Evolutionary conservation across 2,113 vertebrate species (phyloP).

Genomic region (Anoplopoma fimbria): DNA sequence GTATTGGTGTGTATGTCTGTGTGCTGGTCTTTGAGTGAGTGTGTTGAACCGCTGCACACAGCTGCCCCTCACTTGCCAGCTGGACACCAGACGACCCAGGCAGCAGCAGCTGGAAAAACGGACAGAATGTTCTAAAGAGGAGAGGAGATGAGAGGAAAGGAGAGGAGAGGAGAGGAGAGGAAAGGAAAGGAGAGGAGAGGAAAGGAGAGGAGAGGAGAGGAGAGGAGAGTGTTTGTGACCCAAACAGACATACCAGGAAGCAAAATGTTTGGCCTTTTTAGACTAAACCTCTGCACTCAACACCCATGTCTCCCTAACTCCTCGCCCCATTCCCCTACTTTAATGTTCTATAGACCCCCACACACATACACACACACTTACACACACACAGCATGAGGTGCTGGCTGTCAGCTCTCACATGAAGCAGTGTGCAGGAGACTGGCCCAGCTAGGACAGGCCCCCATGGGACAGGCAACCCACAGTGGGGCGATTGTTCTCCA

Average conservation of each 20-base stretch:
- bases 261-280: slow-evolving; percentile 43
- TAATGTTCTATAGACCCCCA: slow-evolving; percentile 22
- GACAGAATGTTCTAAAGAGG: slow-evolving; percentile 79
- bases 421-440: background rate
- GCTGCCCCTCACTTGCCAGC: slow-evolving; percentile 73
- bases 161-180: slow-evolving; percentile 37
- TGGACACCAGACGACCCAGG: slow-evolving; percentile 75
- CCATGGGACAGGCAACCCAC: slow-evolving; percentile 26
- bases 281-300: slow-evolving; percentile 48
- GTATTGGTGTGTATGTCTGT: slow-evolving; percentile 23
- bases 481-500: slow-evolving; percentile 48
- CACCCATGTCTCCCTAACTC: slow-evolving; percentile 1
- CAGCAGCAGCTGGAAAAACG: slow-evolving; percentile 80
- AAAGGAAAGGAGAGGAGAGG: slow-evolving; percentile 35
- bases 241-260: slow-evolving; percentile 41
- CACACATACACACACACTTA: background rate
- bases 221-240: slow-evolving; percentile 33
- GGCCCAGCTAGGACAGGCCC: background rate
- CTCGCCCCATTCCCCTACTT: slow-evolving; percentile 20
- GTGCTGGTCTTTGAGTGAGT: slow-evolving; percentile 41
- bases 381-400: background rate
- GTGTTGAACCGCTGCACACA: slow-evolving; percentile 69
- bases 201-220: background rate
- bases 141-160: slow-evolving; percentile 22
- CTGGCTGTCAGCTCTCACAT: slow-evolving; percentile 32